Conservation (phyloP, 2,888 invertebrate species). For the Zaprionus obscuricornis region DNA sequence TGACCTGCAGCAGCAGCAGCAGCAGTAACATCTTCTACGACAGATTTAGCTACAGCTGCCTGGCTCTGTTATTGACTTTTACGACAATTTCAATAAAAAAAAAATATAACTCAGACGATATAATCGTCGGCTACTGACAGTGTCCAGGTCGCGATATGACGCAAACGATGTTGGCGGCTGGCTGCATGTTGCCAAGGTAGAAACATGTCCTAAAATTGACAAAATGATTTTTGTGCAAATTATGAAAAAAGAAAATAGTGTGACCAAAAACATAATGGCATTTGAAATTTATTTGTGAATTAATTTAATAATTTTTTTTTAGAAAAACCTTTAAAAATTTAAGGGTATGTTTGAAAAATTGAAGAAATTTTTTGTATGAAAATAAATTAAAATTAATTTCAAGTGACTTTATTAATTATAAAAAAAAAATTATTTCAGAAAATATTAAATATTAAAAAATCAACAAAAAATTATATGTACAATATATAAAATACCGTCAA, state of each 20-base stretch:
- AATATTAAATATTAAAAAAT: too few species aligned
- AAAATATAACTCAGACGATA: conserved; percentile 63
- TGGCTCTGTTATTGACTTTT: conserved; percentile 73
- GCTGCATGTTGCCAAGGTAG: not conserved
- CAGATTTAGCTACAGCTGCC: conserved; percentile 9
- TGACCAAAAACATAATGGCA: conserved; percentile 2
- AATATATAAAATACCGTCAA: too few species aligned
- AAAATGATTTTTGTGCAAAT: conserved; percentile 53
- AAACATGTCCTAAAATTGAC: conserved; percentile 48
- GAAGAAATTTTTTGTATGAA: too few species aligned
- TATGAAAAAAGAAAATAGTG: conserved; percentile 48
- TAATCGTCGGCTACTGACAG: conserved; percentile 41
- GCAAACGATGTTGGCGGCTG: not conserved
- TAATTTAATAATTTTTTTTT: too few species aligned
- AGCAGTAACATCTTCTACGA: not conserved
- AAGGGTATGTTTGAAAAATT: too few species aligned
- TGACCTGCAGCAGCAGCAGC: conserved; percentile 57
- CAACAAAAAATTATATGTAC: too few species aligned
- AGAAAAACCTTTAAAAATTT: too few species aligned
- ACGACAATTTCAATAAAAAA: conserved; percentile 79
- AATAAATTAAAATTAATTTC: too few species aligned
- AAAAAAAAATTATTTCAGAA: too few species aligned
- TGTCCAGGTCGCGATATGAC: not conserved
- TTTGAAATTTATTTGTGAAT: not conserved
- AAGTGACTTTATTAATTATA: too few species aligned